Conservation (phyloP, 2,113 vertebrate species). For the Eurystomus gularis region DNA sequence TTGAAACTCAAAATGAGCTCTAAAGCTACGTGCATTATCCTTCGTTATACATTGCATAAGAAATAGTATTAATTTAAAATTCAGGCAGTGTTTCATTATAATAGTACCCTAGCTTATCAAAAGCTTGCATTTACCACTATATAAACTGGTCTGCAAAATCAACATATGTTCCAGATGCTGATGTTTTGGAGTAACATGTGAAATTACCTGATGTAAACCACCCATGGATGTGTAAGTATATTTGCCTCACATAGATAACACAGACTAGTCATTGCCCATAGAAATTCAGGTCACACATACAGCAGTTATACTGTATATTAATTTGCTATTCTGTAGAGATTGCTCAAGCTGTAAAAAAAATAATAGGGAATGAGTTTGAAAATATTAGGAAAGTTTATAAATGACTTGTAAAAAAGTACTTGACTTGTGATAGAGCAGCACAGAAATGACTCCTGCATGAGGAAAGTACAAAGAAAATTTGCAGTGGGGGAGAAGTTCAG, state of each 20-base stretch:
- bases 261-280: not conserved
- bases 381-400: constrained; percentile 20
- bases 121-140: constrained; percentile 22
- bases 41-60: constrained; percentile 49
- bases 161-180: not conserved
- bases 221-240: not conserved
- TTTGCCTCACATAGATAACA: not conserved
- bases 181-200: not conserved
- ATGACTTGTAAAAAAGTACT: constrained; percentile 6
- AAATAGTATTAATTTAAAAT: constrained; percentile 52
- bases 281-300: not conserved
- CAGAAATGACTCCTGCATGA: not conserved
- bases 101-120: constrained; percentile 27
- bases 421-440: not conserved
- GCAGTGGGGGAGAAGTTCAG: not conserved
- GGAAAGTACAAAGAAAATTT: not conserved
- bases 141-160: constrained; percentile 1
- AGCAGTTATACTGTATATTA: not conserved
- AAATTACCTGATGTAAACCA: not conserved
- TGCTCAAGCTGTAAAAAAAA: not conserved
- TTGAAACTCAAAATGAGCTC: constrained; percentile 67
- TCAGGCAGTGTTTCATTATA: constrained; percentile 36
- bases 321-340: not conserved
- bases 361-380: not conserved
- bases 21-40: constrained; percentile 42